phyloP scores from a whole-genome alignment of 2,888 invertebrate species.

The Apamea epomidion region DNA sequence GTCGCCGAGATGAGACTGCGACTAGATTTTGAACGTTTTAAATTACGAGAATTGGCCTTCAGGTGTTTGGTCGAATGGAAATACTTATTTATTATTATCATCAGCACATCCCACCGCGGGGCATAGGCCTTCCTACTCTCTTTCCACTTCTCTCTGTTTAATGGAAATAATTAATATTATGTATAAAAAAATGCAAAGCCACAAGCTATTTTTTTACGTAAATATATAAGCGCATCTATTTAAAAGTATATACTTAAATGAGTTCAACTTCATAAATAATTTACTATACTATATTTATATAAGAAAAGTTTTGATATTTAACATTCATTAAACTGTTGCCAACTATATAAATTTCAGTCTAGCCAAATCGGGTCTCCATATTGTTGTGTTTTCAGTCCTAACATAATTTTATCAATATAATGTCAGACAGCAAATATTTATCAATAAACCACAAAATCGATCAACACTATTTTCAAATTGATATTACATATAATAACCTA shows the following conservation, averaged over 20 bases:
- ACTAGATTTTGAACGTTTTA: too few relatives aligned
- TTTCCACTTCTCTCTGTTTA: too few relatives aligned
- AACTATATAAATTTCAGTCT: background rate
- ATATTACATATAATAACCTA: background rate
- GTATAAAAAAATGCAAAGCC: background rate
- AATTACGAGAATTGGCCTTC: too few relatives aligned
- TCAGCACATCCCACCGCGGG: too few relatives aligned
- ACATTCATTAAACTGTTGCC: background rate
- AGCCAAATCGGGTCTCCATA: background rate
- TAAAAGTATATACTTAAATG: background rate
- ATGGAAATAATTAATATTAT: background rate
- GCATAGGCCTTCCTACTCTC: too few relatives aligned
- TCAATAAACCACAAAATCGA: background rate
- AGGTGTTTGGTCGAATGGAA: too few relatives aligned
- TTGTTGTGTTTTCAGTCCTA: conserved; percentile 7
- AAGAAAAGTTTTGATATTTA: background rate
- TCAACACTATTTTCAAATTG: background rate
- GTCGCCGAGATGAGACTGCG: too few relatives aligned
- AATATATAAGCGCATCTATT: background rate
- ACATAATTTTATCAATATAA: background rate
- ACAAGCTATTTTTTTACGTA: background rate
- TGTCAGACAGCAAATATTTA: background rate
- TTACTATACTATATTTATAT: background rate
- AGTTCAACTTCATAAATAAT: background rate
- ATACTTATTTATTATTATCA: too few relatives aligned